phyloP scores from a whole-genome alignment of 2,113 vertebrate species.

The Apaloderma vittatum region DNA sequence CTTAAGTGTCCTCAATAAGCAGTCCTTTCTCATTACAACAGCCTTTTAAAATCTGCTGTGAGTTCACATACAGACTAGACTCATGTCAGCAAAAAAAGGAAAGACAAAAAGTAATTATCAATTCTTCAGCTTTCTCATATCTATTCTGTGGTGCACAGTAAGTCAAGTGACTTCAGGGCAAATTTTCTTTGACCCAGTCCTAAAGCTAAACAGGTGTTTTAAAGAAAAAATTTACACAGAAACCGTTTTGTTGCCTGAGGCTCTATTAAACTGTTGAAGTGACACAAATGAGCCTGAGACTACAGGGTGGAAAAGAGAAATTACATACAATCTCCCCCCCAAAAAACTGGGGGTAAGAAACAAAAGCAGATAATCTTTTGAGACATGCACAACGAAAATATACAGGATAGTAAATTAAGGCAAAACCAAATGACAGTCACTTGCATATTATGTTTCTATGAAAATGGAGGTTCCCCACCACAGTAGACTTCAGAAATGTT shows the following conservation, averaged over 20 bases:
- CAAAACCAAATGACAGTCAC: background rate
- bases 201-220: conserved; percentile 8
- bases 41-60: background rate
- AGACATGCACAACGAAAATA: background rate
- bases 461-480: background rate
- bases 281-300: background rate
- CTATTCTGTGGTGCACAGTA: background rate
- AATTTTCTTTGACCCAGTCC: background rate
- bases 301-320: background rate
- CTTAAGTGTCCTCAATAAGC: background rate
- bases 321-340: background rate
- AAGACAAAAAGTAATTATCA: background rate
- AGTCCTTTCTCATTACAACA: background rate
- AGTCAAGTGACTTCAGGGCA: background rate
- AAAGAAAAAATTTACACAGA: background rate
- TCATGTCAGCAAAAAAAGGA: background rate
- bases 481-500: background rate
- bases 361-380: background rate
- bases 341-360: background rate
- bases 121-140: background rate
- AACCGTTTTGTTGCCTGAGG: background rate
- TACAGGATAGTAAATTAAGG: background rate
- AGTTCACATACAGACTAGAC: background rate
- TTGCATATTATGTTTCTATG: background rate
- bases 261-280: background rate